Evolutionary conservation across 2,888 invertebrate genomes (phyloP), one percentile per base, ranked within the genome.

Genomic region (Bimastos eiseni): DNA sequence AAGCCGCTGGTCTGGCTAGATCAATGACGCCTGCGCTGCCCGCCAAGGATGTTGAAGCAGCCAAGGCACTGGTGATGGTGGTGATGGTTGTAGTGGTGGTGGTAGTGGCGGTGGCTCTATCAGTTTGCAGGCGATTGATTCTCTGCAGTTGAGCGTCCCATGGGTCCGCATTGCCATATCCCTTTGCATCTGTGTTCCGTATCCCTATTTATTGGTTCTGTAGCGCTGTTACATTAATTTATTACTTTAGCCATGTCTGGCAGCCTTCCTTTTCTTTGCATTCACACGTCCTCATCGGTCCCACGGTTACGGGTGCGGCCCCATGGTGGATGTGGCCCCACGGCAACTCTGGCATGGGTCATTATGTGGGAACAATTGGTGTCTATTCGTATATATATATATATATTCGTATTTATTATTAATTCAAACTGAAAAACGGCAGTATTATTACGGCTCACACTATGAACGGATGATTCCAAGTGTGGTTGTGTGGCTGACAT

Each of bases 181-280:
- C 37, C 86, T 86, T 34, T 37, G n/a, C 37, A 86, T 86, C 34
- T 86, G 86, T 37, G 36, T 37, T 86, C 86, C 36, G 17, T 36
- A 36, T 34, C 86, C 36, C 24, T 34, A 86, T 86, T 86, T 86
- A 34, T 37, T 86, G 86, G 36, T 36, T 24, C 36, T 86, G 86
- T 86, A 86, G 37, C 86, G 36, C 86, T 86, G 4, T 13, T 86
- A 86, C 21, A 86, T 86, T 86, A 86, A 86, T 86, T 86, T 86
- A 86, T 36, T 36, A 86, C 37, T 86, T 36, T 86, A 1, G 36
- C 86, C 86, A 37, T 86, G 86, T 86, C 70, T 30, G 55, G 55
- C 55, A 30, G 55, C 55, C 24, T 55, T 55, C 55, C 70, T 70
- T n/a, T n/a, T 70, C 70, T 70, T 70, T 70, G 70, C n/a, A 70